Base-by-base conservation (phyloP, 2,888 invertebrate genomes). In the Eristalis intricaria region DNA sequence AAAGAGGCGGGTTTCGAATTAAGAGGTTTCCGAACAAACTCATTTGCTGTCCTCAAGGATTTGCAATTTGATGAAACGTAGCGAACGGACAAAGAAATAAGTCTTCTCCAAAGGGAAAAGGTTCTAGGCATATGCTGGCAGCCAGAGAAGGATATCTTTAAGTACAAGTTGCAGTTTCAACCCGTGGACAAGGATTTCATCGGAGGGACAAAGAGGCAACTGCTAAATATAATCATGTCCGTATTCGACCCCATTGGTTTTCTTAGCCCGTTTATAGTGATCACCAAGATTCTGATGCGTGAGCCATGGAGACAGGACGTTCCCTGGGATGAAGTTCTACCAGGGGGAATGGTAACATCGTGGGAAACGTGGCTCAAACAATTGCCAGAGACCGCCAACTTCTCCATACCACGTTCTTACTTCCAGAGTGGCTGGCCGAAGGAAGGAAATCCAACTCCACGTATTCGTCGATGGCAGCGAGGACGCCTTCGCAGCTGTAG, bases 321-420 rank as follows among this genome's bases (percentile, higher is more conserved):
- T 0, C n/a, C 4, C 13, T 38, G 38, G 38, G 38, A 38, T 13
- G 13, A 38, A 38, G 13, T 13, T 38, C 13, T 38, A 13, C 38
- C 13, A 3, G 11, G 15, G 8, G 40, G 13, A 15, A 13, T 40
- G 11, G 2, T 40, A 15, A 79, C 8, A 32, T 50, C 4, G 35
- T 90, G 90, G 89, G 22, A 64, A 5, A 73, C 69, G n/a, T 90
- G 90, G 90, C 4, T 89, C 0, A 61, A 82, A 10, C 56, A 87
- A 5, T 58, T 90, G 10, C 87, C 86, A 1, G 61, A 85, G 8
- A 71, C 89, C 13, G 83, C 89, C 58, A 69, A 84, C 10, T 23
- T 90, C 4, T 40, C 71, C 11, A 89, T 90, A 11, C 89, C 89
- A 11, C 68, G 89, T 35, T 89, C 88, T 23, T 90, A 89, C 23